Percentiles rank a stretch among this genome's conserved stretches.
These are phyloP conservation scores for Chamaetylas fuelleborni DNA, from an alignment of 2,113 vertebrate species.

Conservation along the genomic window DNA sequence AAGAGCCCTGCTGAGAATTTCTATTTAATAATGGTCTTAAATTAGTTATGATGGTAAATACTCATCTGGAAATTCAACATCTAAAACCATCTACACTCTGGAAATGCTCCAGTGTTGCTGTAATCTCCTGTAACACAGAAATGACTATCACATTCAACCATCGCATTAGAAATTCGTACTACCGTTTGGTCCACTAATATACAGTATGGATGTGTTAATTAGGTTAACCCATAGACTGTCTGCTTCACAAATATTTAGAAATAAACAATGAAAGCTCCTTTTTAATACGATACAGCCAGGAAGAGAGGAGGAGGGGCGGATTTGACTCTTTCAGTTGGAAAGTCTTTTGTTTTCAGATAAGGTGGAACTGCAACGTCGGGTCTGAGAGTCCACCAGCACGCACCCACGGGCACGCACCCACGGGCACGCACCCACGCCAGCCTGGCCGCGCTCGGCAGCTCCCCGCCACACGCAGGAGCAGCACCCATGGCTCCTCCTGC, in stretches of 20 bases:
- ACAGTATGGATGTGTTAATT: constrained; percentile 72
- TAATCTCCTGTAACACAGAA: constrained; percentile 72
- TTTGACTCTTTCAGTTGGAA: neutral
- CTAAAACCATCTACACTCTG: constrained; percentile 70
- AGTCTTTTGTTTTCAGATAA: constrained; percentile 55
- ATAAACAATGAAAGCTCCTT: constrained; percentile 57
- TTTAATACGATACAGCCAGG: constrained; percentile 2
- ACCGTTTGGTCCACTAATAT: constrained; percentile 64
- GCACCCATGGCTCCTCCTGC: neutral
- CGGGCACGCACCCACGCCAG: neutral
- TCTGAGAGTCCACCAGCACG: neutral
- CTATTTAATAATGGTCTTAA: constrained; percentile 77
- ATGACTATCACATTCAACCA: constrained; percentile 64
- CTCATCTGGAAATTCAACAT: constrained; percentile 76
- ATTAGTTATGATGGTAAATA: constrained; percentile 81
- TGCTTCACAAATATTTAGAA: constrained; percentile 75
- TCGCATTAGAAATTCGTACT: constrained; percentile 59
- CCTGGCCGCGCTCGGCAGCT: neutral
- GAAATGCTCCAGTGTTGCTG: constrained; percentile 73
- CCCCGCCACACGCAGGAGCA: neutral
- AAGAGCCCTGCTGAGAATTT: constrained; percentile 78
- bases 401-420: neutral
- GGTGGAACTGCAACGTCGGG: neutral
- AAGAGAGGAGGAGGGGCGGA: neutral
- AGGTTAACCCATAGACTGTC: constrained; percentile 69